These are phyloP conservation scores for Leptopilina boulardi DNA, from an alignment of 1,140 invertebrate species.

Conservation along the genomic window DNA sequence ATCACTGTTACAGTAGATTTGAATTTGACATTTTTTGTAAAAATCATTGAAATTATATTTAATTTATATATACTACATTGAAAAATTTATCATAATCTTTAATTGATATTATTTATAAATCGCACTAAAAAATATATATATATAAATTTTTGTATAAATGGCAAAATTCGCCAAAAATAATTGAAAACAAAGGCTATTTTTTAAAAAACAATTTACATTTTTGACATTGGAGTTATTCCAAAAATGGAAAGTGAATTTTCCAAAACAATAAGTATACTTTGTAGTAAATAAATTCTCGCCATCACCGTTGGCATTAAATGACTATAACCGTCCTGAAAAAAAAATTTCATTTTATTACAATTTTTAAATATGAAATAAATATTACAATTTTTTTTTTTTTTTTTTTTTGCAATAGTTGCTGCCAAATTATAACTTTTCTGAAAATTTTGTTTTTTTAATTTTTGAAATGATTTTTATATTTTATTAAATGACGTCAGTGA, in stretches of 20 bases:
- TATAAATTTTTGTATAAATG: neutral
- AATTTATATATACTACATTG: neutral
- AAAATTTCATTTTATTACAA: slow-evolving; percentile 49
- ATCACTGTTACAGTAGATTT: neutral
- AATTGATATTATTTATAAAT: too few species aligned
- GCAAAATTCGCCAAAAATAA: neutral
- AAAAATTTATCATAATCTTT: neutral
- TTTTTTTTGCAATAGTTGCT: slow-evolving; percentile 33
- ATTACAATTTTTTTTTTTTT: slow-evolving; percentile 44
- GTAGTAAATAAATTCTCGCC: slow-evolving; percentile 82
- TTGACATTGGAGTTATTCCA: slow-evolving; percentile 79
- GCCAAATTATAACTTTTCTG: too few species aligned
- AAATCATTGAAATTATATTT: neutral
- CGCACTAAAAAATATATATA: neutral
- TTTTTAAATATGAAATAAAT: slow-evolving; percentile 45
- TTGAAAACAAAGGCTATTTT: neutral
- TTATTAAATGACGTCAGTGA: too few species aligned
- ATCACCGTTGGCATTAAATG: slow-evolving; percentile 81
- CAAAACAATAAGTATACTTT: slow-evolving; percentile 79
- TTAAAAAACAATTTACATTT: too few species aligned
- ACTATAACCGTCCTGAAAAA: slow-evolving; percentile 77
- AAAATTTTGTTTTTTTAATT: too few species aligned
- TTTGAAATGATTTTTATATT: too few species aligned
- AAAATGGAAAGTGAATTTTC: slow-evolving; percentile 79
- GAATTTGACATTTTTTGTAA: neutral